These are phyloP conservation scores for Apocrypta bakeri DNA, from an alignment of 1,140 invertebrate genomes.

Conservation along the genomic window DNA sequence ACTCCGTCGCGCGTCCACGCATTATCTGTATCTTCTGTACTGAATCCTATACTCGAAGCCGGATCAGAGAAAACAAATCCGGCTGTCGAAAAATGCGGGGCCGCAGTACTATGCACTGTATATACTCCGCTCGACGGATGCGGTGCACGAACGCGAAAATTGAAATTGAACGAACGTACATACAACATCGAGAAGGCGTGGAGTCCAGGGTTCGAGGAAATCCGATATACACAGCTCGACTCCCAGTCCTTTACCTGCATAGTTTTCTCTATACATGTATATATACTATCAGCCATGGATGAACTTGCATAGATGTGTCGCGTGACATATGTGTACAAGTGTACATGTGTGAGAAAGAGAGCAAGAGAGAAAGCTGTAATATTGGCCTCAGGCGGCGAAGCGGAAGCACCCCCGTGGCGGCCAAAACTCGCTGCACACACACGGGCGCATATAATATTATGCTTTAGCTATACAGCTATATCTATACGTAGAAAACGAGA, in stretches of 20 bases:
- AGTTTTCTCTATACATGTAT: not conserved
- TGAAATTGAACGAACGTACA: slow-evolving; percentile 25
- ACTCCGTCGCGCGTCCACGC: too few relatives aligned
- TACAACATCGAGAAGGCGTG: not conserved
- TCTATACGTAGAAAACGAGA: not conserved
- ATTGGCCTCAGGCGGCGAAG: not conserved
- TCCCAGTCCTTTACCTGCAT: not conserved
- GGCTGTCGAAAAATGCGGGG: slow-evolving; percentile 11
- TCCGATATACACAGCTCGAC: slow-evolving; percentile 1
- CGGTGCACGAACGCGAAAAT: slow-evolving; percentile 17
- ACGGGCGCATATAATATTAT: too few relatives aligned
- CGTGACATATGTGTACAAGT: too few relatives aligned
- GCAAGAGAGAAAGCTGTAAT: not conserved
- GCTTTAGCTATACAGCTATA: too few relatives aligned
- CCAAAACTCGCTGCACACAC: not conserved
- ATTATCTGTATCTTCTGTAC: not conserved
- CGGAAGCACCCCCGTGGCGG: not conserved
- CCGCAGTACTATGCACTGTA: not conserved
- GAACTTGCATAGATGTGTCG: too few relatives aligned
- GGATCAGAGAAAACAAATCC: slow-evolving; percentile 21
- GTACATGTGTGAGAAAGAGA: not conserved
- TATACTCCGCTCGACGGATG: not conserved
- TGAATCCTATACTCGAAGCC: not conserved
- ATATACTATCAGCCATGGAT: too few relatives aligned
- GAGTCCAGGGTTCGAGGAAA: not conserved